Conservation (phyloP, 2,113 vertebrate genomes). For the Lepisosteus osseus region DNA sequence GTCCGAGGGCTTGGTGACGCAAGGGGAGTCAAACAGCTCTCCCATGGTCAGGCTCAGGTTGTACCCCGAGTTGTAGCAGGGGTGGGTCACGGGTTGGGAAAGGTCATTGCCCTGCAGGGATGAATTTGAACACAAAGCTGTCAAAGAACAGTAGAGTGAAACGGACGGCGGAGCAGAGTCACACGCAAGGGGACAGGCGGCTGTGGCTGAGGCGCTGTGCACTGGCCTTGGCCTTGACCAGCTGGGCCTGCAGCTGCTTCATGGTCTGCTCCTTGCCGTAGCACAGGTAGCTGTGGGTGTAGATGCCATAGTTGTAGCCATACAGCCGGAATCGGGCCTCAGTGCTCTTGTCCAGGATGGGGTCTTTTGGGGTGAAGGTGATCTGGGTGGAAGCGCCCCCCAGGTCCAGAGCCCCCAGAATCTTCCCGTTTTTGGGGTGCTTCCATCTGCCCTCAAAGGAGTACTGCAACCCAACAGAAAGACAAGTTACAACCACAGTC, state of each 20-base stretch:
- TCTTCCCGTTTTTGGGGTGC: constrained; percentile 41
- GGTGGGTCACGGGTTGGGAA: constrained; percentile 38
- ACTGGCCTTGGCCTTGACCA: constrained; percentile 52
- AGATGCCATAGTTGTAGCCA: constrained; percentile 56
- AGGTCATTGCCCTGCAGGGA: constrained; percentile 17
- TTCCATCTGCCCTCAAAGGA: constrained; percentile 68
- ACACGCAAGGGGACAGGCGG: neutral
- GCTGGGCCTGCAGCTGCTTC: constrained; percentile 41
- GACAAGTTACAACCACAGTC: neutral
- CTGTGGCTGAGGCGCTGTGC: neutral
- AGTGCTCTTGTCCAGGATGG: constrained; percentile 44
- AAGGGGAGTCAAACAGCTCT: constrained; percentile 54
- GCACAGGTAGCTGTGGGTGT: constrained; percentile 77
- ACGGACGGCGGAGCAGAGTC: neutral
- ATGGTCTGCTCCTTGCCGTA: constrained; percentile 65
- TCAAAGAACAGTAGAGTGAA: neutral
- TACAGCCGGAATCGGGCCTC: constrained; percentile 58
- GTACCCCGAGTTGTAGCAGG: constrained; percentile 64
- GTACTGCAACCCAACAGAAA: constrained; percentile 49
- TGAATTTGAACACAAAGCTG: neutral
- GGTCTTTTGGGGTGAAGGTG: constrained; percentile 59
- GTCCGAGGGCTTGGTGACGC: constrained; percentile 8
- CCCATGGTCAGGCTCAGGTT: constrained; percentile 21
- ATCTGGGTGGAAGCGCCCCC: constrained; percentile 78
- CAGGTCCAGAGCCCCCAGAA: constrained; percentile 71